These are phyloP conservation scores for Toxostoma redivivum DNA, from an alignment of 2,113 vertebrate genomes.

Conservation along the genomic window DNA sequence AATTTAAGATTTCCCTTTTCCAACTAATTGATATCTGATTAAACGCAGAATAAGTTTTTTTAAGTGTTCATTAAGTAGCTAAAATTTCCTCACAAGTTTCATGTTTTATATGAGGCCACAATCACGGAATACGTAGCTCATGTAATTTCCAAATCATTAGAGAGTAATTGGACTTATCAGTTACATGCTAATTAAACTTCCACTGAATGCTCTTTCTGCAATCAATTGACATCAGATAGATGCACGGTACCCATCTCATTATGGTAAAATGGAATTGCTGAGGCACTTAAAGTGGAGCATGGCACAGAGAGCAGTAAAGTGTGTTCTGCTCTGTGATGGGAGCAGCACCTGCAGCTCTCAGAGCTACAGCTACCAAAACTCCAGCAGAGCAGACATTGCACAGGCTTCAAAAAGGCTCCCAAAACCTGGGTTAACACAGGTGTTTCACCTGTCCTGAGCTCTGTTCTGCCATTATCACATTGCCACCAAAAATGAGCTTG, in stretches of 20 bases:
- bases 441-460: background rate
- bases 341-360: background rate
- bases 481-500: fast-evolving
- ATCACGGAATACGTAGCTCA: slow-evolving; percentile 43
- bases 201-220: slow-evolving; percentile 39
- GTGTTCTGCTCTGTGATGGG: background rate
- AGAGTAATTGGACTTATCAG: slow-evolving; percentile 65
- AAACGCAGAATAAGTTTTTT: slow-evolving; percentile 20
- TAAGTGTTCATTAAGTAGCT: slow-evolving; percentile 57
- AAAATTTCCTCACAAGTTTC: slow-evolving; percentile 22
- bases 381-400: background rate
- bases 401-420: background rate
- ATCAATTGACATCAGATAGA: slow-evolving; percentile 51
- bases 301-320: background rate
- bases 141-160: slow-evolving; percentile 65
- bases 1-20: slow-evolving; percentile 54
- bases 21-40: slow-evolving; percentile 60
- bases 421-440: background rate
- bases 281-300: background rate
- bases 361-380: background rate
- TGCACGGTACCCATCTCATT: slow-evolving; percentile 32
- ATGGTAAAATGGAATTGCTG: background rate
- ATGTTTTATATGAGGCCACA: slow-evolving; percentile 42
- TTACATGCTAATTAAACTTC: slow-evolving; percentile 67
- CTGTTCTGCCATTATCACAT: background rate